Base-by-base conservation (phyloP, 2,888 invertebrate genomes). In the Eilema sororculum region DNA sequence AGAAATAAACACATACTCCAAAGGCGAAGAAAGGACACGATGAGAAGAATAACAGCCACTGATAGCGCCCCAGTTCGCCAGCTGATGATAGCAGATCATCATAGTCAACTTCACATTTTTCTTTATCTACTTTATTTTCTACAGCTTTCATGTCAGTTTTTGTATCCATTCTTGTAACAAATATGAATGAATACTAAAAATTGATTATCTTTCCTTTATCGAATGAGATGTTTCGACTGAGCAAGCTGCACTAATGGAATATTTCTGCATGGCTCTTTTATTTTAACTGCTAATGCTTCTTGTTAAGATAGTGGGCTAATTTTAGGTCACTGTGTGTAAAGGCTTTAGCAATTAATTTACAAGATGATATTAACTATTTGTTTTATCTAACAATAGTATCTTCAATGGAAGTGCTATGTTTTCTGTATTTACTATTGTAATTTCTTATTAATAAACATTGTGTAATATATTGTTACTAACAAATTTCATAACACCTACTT, bases 31-130 rank as follows among this genome's bases (percentile, higher is more conserved):
- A 90, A 0, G 89, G 89, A 69, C 82, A 84, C 0, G 87, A 86
- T 3, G 85, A 81, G 9, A 87, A 71, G 70, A 89, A 87, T 0
- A 90, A 75, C 12, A 83, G 60, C 57, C 85, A 65, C 74, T 90
- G 90, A 66, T 90, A 90, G 2, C 76, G 74, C 20, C 90, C 89
- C 30, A 88, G 84, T 76, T 89, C 86, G 12, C 90, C 90, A 61
- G 88, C 90, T 10, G 84, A 76, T 16, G 87, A 82, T 41, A 90
- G 71, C 16, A 90, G 77, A 63, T 89, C 87, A 70, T 89, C 89
- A 62, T 86, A 90, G 61, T 87, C 86, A 0, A 88, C 80, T 6
- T 61, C 22, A 46, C 63, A 0, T 63, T 67, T 78, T 85, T 82
- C 81, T 24, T 56, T 71, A 25, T 75, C 74, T n/a, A 46, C 41